Base-by-base conservation (phyloP, 2,797 vertebrate species). In the Dermochelys coriacea region DNA sequence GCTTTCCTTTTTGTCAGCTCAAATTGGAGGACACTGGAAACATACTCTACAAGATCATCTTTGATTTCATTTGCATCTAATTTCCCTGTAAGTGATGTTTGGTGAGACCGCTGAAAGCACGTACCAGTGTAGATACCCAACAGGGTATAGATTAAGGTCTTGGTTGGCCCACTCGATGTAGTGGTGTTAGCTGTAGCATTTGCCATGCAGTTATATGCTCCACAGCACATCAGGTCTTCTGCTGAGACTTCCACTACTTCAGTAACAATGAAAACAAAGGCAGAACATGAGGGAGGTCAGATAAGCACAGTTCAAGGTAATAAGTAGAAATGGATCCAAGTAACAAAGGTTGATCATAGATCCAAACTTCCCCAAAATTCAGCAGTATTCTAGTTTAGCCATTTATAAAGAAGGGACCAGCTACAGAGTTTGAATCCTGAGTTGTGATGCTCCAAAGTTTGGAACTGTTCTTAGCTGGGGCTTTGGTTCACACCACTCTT, bases 91-190 rank as follows among this genome's bases (percentile, higher is more conserved):
- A 85, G 51, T 12, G 57, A 29, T 79, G 34, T 2, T 64, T 74
- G 57, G 75, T 81, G 82, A 91, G 87, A 64, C 1, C 68, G 3
- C 4, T 14, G 27, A 37, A 27, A 61, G 82, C 59, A 95, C 96
- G 86, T 93, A 98, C 98, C 98, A 8, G 97, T 97, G 75, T 98
- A 98, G 87, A 96, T 85, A 12, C 98, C 98, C 80, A 98, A 49
- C n/a, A 98, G 86, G 59, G 92, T 97, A 81, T 98, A 98, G 86
- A 97, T 91, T 90, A 98, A 95, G 25, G 93, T 94, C 25, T 8
- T 57, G 10, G 95, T 84, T 50, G 94, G 95, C 89, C 47, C n/a
- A 81, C 79, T 27, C 82, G 89, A 74, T 1, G 2, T 92, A 29
- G 86, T 91, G 52, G 34, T 75, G 57, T 91, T 97, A 9, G 71